A percentile compares a stretch with the other conserved stretches of the same genome.
These are phyloP conservation scores for Odontamblyopus rebecca DNA, from an alignment of 2,797 vertebrate genomes.

Conservation along the genomic window DNA sequence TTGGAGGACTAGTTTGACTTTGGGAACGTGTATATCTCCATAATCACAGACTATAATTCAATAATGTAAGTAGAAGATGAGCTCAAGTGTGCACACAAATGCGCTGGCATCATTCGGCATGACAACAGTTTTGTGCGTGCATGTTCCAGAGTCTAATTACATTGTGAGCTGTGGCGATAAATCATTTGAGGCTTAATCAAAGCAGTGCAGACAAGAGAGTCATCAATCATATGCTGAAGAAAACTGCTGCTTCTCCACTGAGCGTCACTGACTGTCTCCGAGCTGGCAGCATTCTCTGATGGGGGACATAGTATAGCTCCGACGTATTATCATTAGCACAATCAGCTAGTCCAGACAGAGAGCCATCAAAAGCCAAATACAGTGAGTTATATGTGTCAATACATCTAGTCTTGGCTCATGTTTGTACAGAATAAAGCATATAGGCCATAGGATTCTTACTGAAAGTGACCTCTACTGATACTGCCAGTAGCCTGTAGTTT, in stretches of 20 bases:
- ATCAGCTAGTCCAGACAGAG: constrained; percentile 61
- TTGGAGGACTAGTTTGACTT: constrained; percentile 38
- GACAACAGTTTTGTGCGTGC: constrained; percentile 60
- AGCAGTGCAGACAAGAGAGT: constrained; percentile 69
- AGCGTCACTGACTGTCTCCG: constrained; percentile 41
- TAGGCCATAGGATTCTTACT: background rate
- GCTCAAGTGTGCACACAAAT: constrained; percentile 4
- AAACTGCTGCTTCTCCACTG: constrained; percentile 53
- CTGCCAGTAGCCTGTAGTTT: too few species aligned
- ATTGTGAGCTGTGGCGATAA: constrained; percentile 74
- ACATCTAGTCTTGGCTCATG: constrained; percentile 1
- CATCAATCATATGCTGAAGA: constrained; percentile 76
- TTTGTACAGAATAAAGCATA: constrained; percentile 5
- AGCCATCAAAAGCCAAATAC: constrained; percentile 52
- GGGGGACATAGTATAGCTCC: constrained; percentile 40
- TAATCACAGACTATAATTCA: constrained; percentile 39
- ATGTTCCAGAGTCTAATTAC: constrained; percentile 72
- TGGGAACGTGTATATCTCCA: constrained; percentile 38
- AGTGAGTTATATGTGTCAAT: constrained; percentile 42
- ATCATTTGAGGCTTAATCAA: constrained; percentile 79
- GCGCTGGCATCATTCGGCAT: constrained; percentile 39
- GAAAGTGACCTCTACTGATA: background rate
- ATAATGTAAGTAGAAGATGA: constrained; percentile 42
- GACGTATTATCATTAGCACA: constrained; percentile 69
- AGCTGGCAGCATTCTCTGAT: constrained; percentile 48